Percentiles rank a stretch among this genome's conserved stretches.
Conservation (phyloP, 2,113 vertebrate genomes). For the Struthio camelus region DNA sequence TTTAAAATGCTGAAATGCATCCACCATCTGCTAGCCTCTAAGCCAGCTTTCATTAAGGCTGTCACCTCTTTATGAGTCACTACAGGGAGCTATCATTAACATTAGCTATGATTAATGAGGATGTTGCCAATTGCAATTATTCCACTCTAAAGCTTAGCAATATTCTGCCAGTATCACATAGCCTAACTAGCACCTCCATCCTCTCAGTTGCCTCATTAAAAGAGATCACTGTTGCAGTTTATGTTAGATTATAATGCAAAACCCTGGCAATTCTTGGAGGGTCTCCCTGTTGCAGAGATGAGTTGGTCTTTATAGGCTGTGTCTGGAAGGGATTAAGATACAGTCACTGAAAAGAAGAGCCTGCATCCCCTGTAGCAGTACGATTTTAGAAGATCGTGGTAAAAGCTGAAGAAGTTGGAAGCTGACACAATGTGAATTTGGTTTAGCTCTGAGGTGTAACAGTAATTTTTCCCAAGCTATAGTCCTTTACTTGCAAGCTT, state of each 20-base stretch:
- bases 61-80: slow-evolving; percentile 69
- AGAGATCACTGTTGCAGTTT: slow-evolving; percentile 28
- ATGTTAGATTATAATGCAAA: slow-evolving; percentile 2
- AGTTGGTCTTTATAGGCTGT: not conserved
- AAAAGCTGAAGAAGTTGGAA: not conserved
- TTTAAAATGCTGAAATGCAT: slow-evolving; percentile 46
- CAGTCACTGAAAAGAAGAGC: not conserved
- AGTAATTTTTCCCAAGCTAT: not conserved
- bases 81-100: slow-evolving; percentile 70
- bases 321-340: not conserved
- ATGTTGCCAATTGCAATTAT: slow-evolving; percentile 69
- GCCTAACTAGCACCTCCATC: slow-evolving; percentile 30
- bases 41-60: slow-evolving; percentile 68
- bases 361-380: not conserved
- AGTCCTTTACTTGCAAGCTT: not conserved
- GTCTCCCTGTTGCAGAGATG: not conserved
- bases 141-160: slow-evolving; percentile 60
- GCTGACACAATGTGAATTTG: not conserved
- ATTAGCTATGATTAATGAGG: slow-evolving; percentile 73
- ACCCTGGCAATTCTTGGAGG: not conserved
- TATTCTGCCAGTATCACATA: slow-evolving; percentile 51
- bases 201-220: slow-evolving; percentile 56
- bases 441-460: not conserved
- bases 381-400: not conserved
- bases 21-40: slow-evolving; percentile 66